Evolutionary conservation across 2,797 vertebrate genomes (phyloP).

Genomic region (Crocidura indochinensis): DNA sequence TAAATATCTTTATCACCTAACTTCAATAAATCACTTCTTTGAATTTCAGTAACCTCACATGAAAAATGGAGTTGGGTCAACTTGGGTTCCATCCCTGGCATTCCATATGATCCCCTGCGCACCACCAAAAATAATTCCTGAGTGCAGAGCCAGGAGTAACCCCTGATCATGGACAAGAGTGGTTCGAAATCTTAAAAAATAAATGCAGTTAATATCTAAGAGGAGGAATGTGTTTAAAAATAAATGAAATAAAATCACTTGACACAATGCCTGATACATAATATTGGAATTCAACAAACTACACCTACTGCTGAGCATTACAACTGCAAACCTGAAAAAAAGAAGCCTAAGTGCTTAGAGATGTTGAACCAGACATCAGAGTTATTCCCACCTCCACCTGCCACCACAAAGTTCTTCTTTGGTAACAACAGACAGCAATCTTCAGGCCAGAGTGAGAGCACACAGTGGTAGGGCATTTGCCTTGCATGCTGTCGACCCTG

Average conservation of each 20-base stretch:
- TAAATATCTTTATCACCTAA: constrained; percentile 38
- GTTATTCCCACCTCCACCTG: not conserved
- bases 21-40: constrained; percentile 54
- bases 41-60: constrained; percentile 55
- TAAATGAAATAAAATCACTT: constrained; percentile 50
- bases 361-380: not conserved
- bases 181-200: not conserved
- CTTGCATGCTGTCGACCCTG: no score
- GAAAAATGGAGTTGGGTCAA: not conserved
- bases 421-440: not conserved
- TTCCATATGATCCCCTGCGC: no score
- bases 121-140: no score
- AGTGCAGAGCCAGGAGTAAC: no score
- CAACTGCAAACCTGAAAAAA: not conserved
- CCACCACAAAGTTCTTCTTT: not conserved
- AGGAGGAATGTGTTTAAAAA: constrained; percentile 1
- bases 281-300: not conserved
- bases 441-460: no score
- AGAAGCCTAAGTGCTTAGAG: not conserved
- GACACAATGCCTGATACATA: not conserved
- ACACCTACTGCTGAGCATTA: not conserved
- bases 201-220: not conserved
- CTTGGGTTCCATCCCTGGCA: no score
- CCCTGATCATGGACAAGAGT: no score
- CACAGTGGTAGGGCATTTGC: no score